phyloP scores from a whole-genome alignment of 2,113 vertebrate species.

The Carassius gibelio region DNA sequence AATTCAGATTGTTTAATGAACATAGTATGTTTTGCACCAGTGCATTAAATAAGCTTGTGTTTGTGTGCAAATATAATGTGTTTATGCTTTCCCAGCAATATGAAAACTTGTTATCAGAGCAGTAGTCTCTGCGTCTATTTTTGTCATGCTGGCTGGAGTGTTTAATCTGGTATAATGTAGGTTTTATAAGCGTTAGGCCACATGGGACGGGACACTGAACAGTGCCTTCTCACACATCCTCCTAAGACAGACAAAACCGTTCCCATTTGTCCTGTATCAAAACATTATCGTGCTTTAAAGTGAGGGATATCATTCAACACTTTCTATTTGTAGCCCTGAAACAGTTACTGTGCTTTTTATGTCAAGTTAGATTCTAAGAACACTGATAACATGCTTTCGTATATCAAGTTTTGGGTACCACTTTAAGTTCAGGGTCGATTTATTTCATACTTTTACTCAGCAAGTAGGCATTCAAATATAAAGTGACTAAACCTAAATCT shows the following conservation, averaged over 20 bases:
- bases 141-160: constrained; percentile 10
- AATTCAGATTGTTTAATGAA: neutral
- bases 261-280: neutral
- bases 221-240: constrained; percentile 14
- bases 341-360: neutral
- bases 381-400: neutral
- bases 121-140: constrained; percentile 41
- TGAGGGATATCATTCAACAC: neutral
- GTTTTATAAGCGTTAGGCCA: constrained; percentile 47
- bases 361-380: neutral
- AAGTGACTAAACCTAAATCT: neutral
- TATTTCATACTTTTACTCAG: neutral
- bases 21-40: neutral
- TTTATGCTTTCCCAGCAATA: neutral
- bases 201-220: neutral
- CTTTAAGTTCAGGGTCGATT: neutral
- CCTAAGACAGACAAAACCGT: neutral
- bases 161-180: constrained; percentile 56
- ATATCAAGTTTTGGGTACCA: neutral
- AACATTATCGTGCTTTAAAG: neutral
- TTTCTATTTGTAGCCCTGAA: neutral
- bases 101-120: constrained; percentile 3
- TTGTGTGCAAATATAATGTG: neutral
- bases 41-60: neutral
- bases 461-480: neutral